phyloP scores from a whole-genome alignment of 2,797 vertebrate species.

The Ciconia nigra region DNA sequence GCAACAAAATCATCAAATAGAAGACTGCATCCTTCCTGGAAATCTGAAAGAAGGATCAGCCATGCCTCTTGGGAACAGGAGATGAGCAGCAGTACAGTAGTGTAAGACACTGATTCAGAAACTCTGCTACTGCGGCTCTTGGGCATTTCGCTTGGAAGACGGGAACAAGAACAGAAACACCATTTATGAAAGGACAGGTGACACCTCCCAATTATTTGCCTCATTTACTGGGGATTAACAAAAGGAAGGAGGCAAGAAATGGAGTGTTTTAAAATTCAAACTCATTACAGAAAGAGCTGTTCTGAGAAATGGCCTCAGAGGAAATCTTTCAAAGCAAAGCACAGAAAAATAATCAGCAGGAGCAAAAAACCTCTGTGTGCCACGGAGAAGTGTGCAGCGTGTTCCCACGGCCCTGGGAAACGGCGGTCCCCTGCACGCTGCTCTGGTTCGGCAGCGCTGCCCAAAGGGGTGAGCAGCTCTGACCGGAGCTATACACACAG shows the following conservation, averaged over 20 bases:
- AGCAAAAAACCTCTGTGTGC: background rate
- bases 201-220: slow-evolving; percentile 17
- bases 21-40: background rate
- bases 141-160: background rate
- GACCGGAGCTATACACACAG: background rate
- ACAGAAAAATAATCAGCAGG: slow-evolving; percentile 18
- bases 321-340: background rate
- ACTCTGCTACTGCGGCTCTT: background rate
- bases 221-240: slow-evolving; percentile 22
- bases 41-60: background rate
- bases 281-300: slow-evolving; percentile 7
- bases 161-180: background rate
- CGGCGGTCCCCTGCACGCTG: background rate
- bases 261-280: slow-evolving; percentile 17
- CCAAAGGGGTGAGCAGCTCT: background rate
- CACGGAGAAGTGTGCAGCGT: background rate
- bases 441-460: background rate
- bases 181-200: background rate
- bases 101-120: background rate
- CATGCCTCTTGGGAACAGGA: background rate
- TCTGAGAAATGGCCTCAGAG: background rate
- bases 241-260: slow-evolving; percentile 30
- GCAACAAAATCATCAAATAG: background rate
- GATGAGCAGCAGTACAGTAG: background rate
- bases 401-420: background rate